Evolutionary conservation across 2,888 invertebrate genomes (phyloP).

Genomic region (Limnephilus marmoratus): DNA sequence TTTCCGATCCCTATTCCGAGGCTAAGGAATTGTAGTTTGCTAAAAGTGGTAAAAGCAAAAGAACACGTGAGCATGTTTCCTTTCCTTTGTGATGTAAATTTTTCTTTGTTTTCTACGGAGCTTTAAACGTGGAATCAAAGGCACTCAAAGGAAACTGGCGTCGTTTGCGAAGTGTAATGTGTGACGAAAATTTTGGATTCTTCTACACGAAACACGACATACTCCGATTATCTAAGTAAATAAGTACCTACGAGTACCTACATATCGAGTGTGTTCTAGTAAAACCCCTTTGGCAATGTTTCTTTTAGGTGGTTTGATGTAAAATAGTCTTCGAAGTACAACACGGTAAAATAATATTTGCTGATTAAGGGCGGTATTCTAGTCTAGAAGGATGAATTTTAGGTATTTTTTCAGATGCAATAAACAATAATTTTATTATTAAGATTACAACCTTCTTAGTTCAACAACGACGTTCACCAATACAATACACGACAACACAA

Average conservation of each 20-base stretch:
- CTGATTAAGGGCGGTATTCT: too few relatives aligned
- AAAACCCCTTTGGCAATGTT: too few relatives aligned
- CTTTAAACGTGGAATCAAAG: conserved; percentile 4
- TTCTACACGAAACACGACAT: background rate
- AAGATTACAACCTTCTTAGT: too few relatives aligned
- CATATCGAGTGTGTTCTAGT: background rate
- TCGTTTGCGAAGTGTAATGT: background rate
- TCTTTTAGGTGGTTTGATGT: too few relatives aligned
- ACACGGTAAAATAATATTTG: too few relatives aligned
- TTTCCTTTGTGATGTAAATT: background rate
- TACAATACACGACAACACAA: too few relatives aligned
- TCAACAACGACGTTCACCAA: too few relatives aligned
- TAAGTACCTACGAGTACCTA: background rate
- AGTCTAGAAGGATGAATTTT: too few relatives aligned
- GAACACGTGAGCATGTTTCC: conserved; percentile 5
- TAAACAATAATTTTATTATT: too few relatives aligned
- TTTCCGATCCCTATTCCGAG: background rate
- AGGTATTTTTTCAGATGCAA: too few relatives aligned
- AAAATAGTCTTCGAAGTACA: too few relatives aligned
- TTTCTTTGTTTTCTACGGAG: conserved; percentile 13
- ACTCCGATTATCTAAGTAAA: background rate
- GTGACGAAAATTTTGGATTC: background rate
- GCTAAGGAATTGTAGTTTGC: background rate
- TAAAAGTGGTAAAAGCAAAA: background rate
- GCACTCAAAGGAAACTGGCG: background rate